Evolutionary conservation across 2,113 vertebrate genomes (phyloP).

Genomic region (Blennius ocellaris): DNA sequence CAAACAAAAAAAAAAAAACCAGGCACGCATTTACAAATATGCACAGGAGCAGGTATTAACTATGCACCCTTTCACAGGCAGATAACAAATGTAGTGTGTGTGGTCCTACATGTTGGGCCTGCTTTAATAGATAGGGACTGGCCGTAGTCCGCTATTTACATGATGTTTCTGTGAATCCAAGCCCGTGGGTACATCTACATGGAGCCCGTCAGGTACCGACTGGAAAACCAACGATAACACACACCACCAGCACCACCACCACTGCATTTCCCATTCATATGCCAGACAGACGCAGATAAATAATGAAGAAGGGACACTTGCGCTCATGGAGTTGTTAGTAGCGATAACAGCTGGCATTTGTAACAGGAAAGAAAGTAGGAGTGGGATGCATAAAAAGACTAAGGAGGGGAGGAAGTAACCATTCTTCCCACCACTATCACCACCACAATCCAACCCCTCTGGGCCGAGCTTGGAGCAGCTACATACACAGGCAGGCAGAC

Average conservation of each 20-base stretch:
- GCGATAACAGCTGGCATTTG: conserved; percentile 8
- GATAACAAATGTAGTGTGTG: background rate
- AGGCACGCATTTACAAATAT: background rate
- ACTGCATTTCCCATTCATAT: conserved; percentile 12
- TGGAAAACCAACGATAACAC: conserved; percentile 10
- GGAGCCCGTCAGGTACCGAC: conserved; percentile 22
- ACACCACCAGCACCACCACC: background rate
- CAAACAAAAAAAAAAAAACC: conserved; percentile 10
- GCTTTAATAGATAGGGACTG: conserved; percentile 8
- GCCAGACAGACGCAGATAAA: conserved; percentile 31
- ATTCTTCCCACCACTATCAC: background rate
- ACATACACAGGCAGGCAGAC: conserved; percentile 38
- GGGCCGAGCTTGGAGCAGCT: conserved; percentile 25
- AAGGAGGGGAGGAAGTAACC: conserved; percentile 1
- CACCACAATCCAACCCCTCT: conserved; percentile 10
- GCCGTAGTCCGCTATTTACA: background rate
- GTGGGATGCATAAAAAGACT: background rate
- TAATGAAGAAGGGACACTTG: conserved; percentile 10
- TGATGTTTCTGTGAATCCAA: conserved; percentile 9
- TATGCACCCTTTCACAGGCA: background rate
- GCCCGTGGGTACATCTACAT: conserved; percentile 20
- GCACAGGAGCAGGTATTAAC: background rate
- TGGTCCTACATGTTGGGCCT: background rate
- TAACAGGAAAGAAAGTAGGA: background rate
- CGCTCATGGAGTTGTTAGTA: conserved; percentile 6